Evolutionary conservation across 2,113 vertebrate species (phyloP).

Genomic region (Syrrhaptes paradoxus): DNA sequence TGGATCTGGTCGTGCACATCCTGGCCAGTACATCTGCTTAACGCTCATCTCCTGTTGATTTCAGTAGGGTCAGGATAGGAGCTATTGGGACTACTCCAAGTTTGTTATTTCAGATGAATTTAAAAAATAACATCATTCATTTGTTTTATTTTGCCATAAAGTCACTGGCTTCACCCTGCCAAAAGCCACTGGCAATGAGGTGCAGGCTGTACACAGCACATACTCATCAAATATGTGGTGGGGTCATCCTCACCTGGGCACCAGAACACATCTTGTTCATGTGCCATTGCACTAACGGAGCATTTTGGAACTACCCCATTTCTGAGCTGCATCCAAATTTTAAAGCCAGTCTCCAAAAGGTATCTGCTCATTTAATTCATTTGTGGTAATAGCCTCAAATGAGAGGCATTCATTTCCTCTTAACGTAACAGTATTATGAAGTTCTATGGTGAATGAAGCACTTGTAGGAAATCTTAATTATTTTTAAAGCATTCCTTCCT

Average conservation of each 20-base stretch:
- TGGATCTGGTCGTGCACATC: rapidly evolving
- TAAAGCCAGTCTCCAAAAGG: slow-evolving; percentile 24
- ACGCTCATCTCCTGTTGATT: not conserved
- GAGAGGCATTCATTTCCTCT: slow-evolving; percentile 52
- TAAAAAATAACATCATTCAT: not conserved
- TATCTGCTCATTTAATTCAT: slow-evolving; percentile 55
- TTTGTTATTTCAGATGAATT: slow-evolving; percentile 17
- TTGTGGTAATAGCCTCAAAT: slow-evolving; percentile 45
- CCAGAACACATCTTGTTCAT: not conserved
- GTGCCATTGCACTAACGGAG: not conserved
- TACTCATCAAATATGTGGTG: not conserved
- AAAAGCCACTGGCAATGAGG: not conserved
- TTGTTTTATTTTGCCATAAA: slow-evolving; percentile 7
- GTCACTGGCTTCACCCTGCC: not conserved
- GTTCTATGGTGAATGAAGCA: slow-evolving; percentile 21
- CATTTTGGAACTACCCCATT: not conserved
- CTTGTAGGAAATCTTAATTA: slow-evolving; percentile 53
- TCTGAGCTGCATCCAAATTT: not conserved
- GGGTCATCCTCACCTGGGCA: not conserved
- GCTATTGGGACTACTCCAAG: not conserved
- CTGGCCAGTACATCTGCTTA: not conserved
- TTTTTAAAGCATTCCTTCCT: slow-evolving; percentile 54
- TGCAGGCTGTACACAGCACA: not conserved
- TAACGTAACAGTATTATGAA: not conserved
- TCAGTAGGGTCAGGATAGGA: not conserved